Evolutionary conservation across 2,888 invertebrate genomes (phyloP), one percentile per base, ranked within the genome.

Genomic region (Galerucella nymphaeae): DNA sequence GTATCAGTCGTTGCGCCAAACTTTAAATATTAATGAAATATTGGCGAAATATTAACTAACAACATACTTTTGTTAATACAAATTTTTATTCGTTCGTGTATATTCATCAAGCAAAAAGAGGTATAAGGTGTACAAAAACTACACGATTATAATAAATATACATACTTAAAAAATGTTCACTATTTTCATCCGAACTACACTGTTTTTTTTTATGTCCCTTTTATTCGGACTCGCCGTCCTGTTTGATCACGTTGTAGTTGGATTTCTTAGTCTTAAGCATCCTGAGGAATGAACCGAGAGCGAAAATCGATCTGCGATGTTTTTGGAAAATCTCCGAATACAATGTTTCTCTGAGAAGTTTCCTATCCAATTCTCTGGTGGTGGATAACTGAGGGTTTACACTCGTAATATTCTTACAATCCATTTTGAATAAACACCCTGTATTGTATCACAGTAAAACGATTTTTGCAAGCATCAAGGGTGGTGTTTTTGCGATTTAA

Each of bases 291-390:
- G 93, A 93, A 66, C 93, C 93, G 70, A 93, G 89, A 9, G 93
- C 93, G 84, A 93, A 93, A 80, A 93, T 93, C 74, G 93, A 93
- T 83, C 93, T 88, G 77, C 93, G 88, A 86, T 93, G 93, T 79
- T 93, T 90, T 88, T 93, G 93, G 85, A 93, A 92, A 84, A 93
- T 93, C 86, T 93, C 93, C 87, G 93, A 92, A 85, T 93, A 93
- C 80, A 93, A 87, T 75, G 93, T 93, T 84, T 93, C 93, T 77
- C 93, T 88, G 76, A 92, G 84, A 64, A 93, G 92, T 85, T 93
- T 93, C 79, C 93, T 86, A 86, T 85, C 88, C 84, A 84, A 83
- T 83, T 84, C 86, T 77, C 80, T 79, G 67, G 82, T 79, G 65
- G 82, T 79, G 65, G 82, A 80, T 75, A 78, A 75, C 59, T 79